phyloP scores from a whole-genome alignment of 2,113 vertebrate genomes.

The Callipepla squamata region DNA sequence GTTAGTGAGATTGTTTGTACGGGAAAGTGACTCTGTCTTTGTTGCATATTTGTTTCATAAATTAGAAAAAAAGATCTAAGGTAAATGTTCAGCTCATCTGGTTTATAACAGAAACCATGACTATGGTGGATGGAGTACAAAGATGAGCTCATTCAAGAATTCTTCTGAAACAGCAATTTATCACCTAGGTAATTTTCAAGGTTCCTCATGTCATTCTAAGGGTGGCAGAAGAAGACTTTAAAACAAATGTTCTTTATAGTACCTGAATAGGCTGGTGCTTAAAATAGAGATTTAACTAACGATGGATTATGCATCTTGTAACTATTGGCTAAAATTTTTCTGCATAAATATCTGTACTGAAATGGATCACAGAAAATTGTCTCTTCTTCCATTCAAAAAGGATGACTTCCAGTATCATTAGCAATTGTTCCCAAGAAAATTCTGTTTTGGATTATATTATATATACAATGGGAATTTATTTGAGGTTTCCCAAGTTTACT shows the following conservation, averaged over 20 bases:
- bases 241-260: not conserved
- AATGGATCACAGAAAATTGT: not conserved
- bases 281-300: not conserved
- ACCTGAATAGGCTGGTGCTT: not conserved
- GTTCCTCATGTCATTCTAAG: not conserved
- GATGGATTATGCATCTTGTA: not conserved
- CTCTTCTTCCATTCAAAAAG: constrained; percentile 33
- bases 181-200: constrained; percentile 42
- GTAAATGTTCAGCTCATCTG: constrained; percentile 18
- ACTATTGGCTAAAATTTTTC: not conserved
- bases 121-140: constrained; percentile 21
- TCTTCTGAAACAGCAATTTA: constrained; percentile 27
- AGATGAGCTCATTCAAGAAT: constrained; percentile 44
- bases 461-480: constrained; percentile 70
- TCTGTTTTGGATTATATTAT: constrained; percentile 71
- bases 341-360: not conserved
- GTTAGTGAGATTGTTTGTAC: constrained; percentile 24
- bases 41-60: not conserved
- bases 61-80: constrained; percentile 47
- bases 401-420: constrained; percentile 59
- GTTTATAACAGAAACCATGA: constrained; percentile 43
- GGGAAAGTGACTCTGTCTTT: constrained; percentile 44
- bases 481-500: constrained; percentile 74
- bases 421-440: constrained; percentile 26
- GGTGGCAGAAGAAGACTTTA: not conserved